Evolutionary conservation across 2,888 invertebrate genomes (phyloP), one percentile per base, ranked within the genome.

Genomic region (Pheosia gnoma): DNA sequence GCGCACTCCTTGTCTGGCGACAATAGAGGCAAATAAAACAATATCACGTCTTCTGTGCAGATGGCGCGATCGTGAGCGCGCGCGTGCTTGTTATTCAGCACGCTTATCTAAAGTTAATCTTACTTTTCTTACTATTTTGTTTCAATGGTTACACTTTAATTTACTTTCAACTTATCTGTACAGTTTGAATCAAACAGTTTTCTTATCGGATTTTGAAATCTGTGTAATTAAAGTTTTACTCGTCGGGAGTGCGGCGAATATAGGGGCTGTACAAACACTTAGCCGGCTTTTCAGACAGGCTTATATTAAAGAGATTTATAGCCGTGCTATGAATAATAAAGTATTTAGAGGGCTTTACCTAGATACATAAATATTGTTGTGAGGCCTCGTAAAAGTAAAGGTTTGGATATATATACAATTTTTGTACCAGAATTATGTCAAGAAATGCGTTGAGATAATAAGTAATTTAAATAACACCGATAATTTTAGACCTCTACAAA

Each of bases 141-240:
- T 11, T 11, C 11, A 70, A 68, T 58, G 77, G 70, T 71, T 73
- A 70, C 60, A 74, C 78, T 81, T 82, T 80, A 84, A 85, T 84
- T 83, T 79, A 81, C 82, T 82, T 86, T 77, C 69, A 57, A 76
- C 72, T 75, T 81, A 81, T 81, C 79, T 75, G 62, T 75, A 72
- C 67, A 77, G 74, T 79, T 79, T 66, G 71, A 71, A 70, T 76
- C 79, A 72, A 78, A 77, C 74, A 75, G 74, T 79, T 80, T 69
- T 66, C 75, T 79, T 80, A 82, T 83, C 83, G 68, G 71, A 66
- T 71, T 73, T 72, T 64, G 59, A 58, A 59, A 78, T 83, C 82
- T 72, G 62, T 53, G 75, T 77, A 75, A 78, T 80, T 79, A 79
- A 79, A 79, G 71, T 81, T 81, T 72, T 75, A 59, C 69, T 67